Evolutionary conservation across 2,797 vertebrate species (phyloP), one percentile per base, ranked within the genome.

Genomic region (Pipistrellus pygmaeus): DNA sequence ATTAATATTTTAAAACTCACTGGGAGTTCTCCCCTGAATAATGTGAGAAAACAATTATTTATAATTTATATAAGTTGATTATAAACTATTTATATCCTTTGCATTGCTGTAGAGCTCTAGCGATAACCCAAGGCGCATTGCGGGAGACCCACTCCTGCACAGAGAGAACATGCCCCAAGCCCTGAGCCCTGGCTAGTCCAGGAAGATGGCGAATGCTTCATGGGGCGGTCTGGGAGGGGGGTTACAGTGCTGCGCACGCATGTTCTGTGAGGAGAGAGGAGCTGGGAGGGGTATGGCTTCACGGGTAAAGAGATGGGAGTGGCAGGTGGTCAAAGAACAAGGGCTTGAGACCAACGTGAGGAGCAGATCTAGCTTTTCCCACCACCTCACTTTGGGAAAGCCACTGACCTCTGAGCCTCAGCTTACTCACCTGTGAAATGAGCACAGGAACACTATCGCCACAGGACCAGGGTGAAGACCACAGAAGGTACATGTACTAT

Each of bases 1-100:
- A 25, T 51, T 23, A 57, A 81, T 66, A 60, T 32, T 46, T 51
- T 11, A 71, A 38, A 41, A 25, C 53, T 71, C 38, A 30, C 8
- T 1, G 30, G 85, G 41, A 69, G 18, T 38, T 85, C 17, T 57
- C 68, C 55, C 21, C 18, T 14, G 12, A 30, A 27, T 62, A 35
- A 84, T 7, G n/a, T 38, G n/a, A 81, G 85, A 30, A 76, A 85
- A 77, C 55, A 71, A 62, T 69, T 69, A 77, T 84, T 84, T 71
- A 82, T 85, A 57, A 90, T 21, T 72, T 75, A 76, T 48, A 21
- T 8, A 30, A 71, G 38, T 21, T 71, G 68, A 85, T 46, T 60
- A 64, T n/a, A 73, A 60, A 48, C 82, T 78, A 82, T 46, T 64
- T 41, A 64, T 17, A 44, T 51, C 76, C 11, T 32, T 89, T 77